These are phyloP conservation scores for Leistus spinibarbis DNA, from an alignment of 2,888 invertebrate species.

Conservation along the genomic window DNA sequence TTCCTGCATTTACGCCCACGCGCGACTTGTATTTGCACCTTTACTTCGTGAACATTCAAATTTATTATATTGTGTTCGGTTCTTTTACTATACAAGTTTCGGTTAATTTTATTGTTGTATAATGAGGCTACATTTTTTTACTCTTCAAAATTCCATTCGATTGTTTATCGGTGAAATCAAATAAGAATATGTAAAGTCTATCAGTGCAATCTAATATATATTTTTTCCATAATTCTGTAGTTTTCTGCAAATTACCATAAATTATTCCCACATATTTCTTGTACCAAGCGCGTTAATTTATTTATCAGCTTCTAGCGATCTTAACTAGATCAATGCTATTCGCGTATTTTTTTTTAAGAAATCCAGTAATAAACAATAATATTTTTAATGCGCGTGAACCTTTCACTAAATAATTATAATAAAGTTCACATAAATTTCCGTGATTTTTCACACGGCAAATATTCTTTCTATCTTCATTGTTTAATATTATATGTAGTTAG, in stretches of 20 bases:
- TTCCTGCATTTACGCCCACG: constrained; percentile 8
- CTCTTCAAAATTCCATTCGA: no score
- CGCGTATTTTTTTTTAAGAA: neutral
- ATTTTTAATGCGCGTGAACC: neutral
- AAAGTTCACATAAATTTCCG: neutral
- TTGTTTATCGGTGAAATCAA: no score
- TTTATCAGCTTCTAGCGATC: neutral
- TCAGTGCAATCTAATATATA: no score
- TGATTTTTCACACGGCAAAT: neutral
- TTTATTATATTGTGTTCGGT: neutral
- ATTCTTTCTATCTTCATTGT: neutral
- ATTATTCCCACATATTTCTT: neutral
- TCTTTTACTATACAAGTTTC: no score
- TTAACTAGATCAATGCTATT: neutral
- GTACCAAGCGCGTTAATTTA: neutral
- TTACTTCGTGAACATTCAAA: neutral
- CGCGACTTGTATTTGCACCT: neutral
- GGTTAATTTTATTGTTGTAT: no score
- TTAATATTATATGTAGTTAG: neutral
- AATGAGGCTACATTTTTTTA: no score
- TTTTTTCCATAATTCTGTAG: neutral
- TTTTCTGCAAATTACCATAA: neutral
- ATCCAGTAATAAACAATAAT: neutral
- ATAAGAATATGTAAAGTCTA: no score
- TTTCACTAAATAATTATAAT: neutral